Conservation (phyloP, 2,888 invertebrate species). For the Oscheius onirici region DNA sequence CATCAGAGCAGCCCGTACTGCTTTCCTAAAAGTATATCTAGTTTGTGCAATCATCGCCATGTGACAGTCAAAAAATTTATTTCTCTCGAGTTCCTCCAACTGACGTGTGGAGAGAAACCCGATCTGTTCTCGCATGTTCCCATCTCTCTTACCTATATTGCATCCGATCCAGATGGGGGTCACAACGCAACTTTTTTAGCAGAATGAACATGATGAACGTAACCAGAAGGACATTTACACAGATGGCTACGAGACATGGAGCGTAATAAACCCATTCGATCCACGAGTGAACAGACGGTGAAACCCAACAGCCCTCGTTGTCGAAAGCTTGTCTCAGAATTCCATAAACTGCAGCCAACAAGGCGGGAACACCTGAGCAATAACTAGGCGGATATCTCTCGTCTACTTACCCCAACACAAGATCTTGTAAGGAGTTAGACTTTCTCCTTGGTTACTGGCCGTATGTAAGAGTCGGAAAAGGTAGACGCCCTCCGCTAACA, state of each 20-base stretch:
- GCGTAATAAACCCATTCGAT: slow-evolving; percentile 73
- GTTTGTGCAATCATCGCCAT: neutral
- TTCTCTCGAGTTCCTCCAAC: neutral
- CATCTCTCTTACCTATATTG: slow-evolving; percentile 73
- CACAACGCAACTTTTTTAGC: slow-evolving; percentile 73
- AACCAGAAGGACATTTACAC: slow-evolving; percentile 71
- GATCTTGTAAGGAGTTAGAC: slow-evolving; percentile 72
- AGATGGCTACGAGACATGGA: slow-evolving; percentile 72
- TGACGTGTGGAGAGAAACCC: slow-evolving; percentile 19
- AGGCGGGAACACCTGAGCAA: slow-evolving; percentile 44
- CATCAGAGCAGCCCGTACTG: slow-evolving; percentile 74
- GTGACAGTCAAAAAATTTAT: neutral
- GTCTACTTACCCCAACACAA: slow-evolving; percentile 74
- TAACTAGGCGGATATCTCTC: neutral
- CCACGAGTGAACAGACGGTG: slow-evolving; percentile 40
- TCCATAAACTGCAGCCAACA: slow-evolving; percentile 66
- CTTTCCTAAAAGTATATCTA: slow-evolving; percentile 72
- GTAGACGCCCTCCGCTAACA: slow-evolving; percentile 75
- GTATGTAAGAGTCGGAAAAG: slow-evolving; percentile 74
- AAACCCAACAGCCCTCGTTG: slow-evolving; percentile 68
- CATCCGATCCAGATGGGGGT: slow-evolving; percentile 74
- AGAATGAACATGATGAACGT: slow-evolving; percentile 72
- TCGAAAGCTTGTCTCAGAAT: slow-evolving; percentile 67
- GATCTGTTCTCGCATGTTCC: neutral
- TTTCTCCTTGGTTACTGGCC: slow-evolving; percentile 72